Percentiles rank a stretch among this genome's conserved stretches.
Conservation (phyloP, 2,888 invertebrate genomes). For the Bursaphelenchus okinawaensis region DNA sequence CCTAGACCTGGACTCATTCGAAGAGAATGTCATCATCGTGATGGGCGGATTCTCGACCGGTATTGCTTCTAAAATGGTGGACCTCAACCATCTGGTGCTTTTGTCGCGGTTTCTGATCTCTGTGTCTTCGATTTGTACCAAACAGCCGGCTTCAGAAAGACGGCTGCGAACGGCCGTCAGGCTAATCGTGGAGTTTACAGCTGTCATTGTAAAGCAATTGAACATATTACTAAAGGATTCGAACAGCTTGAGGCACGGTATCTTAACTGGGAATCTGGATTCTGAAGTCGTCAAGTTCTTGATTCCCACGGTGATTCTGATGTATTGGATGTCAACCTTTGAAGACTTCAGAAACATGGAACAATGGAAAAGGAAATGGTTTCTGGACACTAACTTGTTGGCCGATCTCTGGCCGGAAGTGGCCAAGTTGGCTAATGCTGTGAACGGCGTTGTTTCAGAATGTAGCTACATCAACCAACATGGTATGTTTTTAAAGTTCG, state of each 20-base stretch:
- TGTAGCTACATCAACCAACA: background rate
- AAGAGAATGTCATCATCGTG: slow-evolving; percentile 8
- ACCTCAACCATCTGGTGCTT: slow-evolving; percentile 3
- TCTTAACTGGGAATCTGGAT: background rate
- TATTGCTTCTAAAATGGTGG: background rate
- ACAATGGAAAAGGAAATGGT: slow-evolving; percentile 8
- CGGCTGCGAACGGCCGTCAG: slow-evolving; percentile 3
- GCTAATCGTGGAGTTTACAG: slow-evolving; percentile 5
- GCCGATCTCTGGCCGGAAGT: slow-evolving; percentile 13
- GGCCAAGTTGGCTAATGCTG: background rate
- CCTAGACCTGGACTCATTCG: slow-evolving; percentile 5
- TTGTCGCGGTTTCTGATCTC: slow-evolving; percentile 1
- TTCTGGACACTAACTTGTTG: background rate
- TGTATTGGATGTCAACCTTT: slow-evolving; percentile 5
- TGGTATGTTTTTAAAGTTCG: too few relatives aligned
- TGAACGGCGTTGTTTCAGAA: background rate
- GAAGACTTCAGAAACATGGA: background rate
- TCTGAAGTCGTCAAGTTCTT: background rate
- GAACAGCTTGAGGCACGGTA: background rate
- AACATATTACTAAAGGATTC: background rate
- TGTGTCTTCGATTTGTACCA: slow-evolving; percentile 2
- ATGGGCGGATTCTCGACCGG: background rate
- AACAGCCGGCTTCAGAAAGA: background rate
- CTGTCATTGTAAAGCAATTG: slow-evolving; percentile 1
- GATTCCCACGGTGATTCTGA: background rate